Base-by-base conservation (phyloP, 64 coral and sea anemone species). In the Stichodactyla helianthus region DNA sequence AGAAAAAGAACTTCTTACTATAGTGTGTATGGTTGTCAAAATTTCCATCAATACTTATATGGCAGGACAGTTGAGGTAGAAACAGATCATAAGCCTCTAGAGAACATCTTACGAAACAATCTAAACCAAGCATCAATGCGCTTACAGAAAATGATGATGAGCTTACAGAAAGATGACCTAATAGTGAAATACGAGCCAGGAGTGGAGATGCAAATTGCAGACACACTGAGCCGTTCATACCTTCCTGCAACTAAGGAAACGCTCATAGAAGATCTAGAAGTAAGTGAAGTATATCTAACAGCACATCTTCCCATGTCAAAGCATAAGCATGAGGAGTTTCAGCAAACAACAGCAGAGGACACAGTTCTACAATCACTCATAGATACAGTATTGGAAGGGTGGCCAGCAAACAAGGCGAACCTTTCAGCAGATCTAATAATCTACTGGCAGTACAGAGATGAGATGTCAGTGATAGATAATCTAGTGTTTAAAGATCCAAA, bases 191-290 rank as follows among this genome's bases (percentile, higher is more conserved):
- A 50, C 16, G 0, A 15, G 15, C 82, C 64, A 50, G 79, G 88
- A 74, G 4, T 12, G 19, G 51, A 71, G 77, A 50, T 55, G 13
- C 54, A 9, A 5, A 6, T 77, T 4, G 88, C 82, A 12, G 82
- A 89, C 82, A 53, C 52, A 53, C 54, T 84, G 7, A 89, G 88
- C 19, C 65, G 82, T 25, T 22, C 79, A 13, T 83, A 78, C 76
- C 25, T 88, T 2, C 11, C 44, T 19, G 90, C 89, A 50, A 85
- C 87, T 12, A 87, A 71, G 4, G 90, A 95, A 85, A 79, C 51
- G 16, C 77, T 95, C 52, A 61, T 87, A 14, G 79, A 58, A 89
- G 90, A 95, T 8, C 57, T 92, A 1, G 90, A 95, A 89, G 90
- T 92, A 2, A 87, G 86, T 84, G 87, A 92, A 44, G 35, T 44